Conservation (phyloP, 2,797 vertebrate genomes). For the Oophaga sylvatica region DNA sequence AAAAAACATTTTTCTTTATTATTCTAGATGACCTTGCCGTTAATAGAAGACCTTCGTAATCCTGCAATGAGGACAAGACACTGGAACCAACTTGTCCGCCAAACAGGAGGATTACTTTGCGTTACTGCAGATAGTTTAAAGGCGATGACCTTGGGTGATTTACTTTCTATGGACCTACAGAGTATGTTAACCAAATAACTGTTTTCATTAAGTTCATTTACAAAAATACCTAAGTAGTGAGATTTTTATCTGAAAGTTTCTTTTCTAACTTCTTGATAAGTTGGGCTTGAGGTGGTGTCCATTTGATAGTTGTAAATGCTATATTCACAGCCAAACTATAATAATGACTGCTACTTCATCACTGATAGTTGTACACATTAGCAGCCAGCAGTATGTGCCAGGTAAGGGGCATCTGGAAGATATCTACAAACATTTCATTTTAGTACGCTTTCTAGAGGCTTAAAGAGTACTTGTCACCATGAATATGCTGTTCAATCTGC, state of each 20-base stretch:
- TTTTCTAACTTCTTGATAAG: not conserved
- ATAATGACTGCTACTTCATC: not conserved
- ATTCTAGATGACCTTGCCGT: constrained; percentile 57
- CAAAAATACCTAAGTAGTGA: too few relatives aligned
- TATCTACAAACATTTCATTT: not conserved
- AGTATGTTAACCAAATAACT: constrained; percentile 32
- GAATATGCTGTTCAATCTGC: too few relatives aligned
- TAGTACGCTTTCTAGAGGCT: not conserved
- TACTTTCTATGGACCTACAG: constrained; percentile 51
- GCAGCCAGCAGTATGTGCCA: not conserved
- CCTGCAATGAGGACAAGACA: constrained; percentile 58
- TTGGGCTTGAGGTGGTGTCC: not conserved
- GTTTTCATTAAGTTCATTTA: not conserved
- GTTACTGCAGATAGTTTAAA: constrained; percentile 48
- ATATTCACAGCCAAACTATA: not conserved
- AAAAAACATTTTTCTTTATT: constrained; percentile 1
- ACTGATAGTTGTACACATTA: not conserved
- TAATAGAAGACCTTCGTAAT: constrained; percentile 54
- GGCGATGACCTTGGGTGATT: constrained; percentile 52
- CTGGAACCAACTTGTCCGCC: constrained; percentile 60
- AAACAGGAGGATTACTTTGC: constrained; percentile 57
- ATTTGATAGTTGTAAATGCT: not conserved
- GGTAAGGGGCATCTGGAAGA: not conserved
- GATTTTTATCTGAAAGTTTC: not conserved
- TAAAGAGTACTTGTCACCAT: too few relatives aligned